Evolutionary conservation across 2,888 invertebrate species (phyloP).

Genomic region (Trichogramma evanescens): DNA sequence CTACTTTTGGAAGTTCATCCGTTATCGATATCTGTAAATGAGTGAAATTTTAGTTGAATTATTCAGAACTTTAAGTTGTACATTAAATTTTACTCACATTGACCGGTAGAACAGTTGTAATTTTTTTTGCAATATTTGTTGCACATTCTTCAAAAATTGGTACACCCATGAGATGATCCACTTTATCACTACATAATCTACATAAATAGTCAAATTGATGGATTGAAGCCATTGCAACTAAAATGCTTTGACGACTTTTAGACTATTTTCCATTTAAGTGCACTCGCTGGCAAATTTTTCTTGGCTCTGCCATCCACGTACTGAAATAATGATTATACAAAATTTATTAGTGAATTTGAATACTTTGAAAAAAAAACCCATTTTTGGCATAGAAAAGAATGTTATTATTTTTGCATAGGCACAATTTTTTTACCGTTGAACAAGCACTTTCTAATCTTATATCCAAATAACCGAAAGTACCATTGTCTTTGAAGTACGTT

Average conservation of each 20-base stretch:
- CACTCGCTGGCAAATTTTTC: no score
- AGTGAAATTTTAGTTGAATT: constrained; percentile 5
- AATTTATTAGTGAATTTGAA: no score
- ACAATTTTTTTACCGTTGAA: no score
- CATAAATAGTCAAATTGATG: constrained; percentile 45
- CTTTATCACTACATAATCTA: constrained; percentile 47
- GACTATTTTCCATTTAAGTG: neutral
- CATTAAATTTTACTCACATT: constrained; percentile 43
- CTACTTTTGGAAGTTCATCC: constrained; percentile 55
- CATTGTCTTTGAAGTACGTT: no score
- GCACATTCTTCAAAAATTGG: constrained; percentile 48
- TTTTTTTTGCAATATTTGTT: constrained; percentile 54
- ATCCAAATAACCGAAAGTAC: no score
- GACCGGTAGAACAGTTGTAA: constrained; percentile 53
- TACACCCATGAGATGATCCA: constrained; percentile 44
- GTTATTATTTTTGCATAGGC: no score
- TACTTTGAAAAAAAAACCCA: no score
- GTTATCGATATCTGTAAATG: constrained; percentile 50
- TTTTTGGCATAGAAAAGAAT: no score
- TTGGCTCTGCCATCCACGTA: no score
- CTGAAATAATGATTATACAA: no score
- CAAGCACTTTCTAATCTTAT: no score
- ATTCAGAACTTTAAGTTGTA: neutral
- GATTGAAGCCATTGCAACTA: constrained; percentile 26
- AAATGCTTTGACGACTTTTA: neutral